phyloP scores from a whole-genome alignment of 2,888 invertebrate genomes.

The Drosophila borborema region DNA sequence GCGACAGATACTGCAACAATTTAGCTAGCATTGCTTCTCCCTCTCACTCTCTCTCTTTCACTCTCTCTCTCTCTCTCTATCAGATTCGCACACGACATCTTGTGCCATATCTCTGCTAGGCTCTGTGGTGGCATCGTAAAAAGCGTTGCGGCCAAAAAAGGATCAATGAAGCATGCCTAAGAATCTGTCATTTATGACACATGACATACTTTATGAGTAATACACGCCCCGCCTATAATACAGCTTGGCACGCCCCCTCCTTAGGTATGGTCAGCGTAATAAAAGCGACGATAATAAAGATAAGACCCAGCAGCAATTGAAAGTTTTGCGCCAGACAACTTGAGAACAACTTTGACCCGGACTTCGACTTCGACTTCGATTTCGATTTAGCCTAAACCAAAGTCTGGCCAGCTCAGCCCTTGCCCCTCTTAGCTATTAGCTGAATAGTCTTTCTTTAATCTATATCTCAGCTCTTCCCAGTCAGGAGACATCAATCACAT shows the following conservation, averaged over 20 bases:
- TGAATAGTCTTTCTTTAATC: neutral
- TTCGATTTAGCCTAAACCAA: neutral
- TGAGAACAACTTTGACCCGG: conserved; percentile 30
- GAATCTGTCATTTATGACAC: conserved; percentile 81
- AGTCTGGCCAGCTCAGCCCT: neutral
- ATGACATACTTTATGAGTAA: conserved; percentile 77
- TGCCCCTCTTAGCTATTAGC: neutral
- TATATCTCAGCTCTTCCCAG: neutral
- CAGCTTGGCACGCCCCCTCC: neutral
- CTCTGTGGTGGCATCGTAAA: conserved; percentile 49
- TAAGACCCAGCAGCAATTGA: conserved; percentile 71
- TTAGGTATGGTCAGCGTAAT: conserved; percentile 34
- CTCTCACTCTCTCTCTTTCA: neutral
- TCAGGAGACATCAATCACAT: neutral
- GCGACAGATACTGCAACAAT: conserved; percentile 71
- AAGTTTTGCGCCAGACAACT: conserved; percentile 58
- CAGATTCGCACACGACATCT: neutral
- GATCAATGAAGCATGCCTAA: conserved; percentile 80
- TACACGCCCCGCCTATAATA: neutral
- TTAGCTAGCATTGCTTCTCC: conserved; percentile 35
- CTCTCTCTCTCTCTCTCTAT: neutral
- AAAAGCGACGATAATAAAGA: conserved; percentile 73
- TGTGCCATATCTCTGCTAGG: neutral
- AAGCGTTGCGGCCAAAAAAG: conserved; percentile 67
- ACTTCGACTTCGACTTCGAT: neutral